Evolutionary conservation across 2,797 vertebrate species (phyloP).

Genomic region (Sitta carolinensis): DNA sequence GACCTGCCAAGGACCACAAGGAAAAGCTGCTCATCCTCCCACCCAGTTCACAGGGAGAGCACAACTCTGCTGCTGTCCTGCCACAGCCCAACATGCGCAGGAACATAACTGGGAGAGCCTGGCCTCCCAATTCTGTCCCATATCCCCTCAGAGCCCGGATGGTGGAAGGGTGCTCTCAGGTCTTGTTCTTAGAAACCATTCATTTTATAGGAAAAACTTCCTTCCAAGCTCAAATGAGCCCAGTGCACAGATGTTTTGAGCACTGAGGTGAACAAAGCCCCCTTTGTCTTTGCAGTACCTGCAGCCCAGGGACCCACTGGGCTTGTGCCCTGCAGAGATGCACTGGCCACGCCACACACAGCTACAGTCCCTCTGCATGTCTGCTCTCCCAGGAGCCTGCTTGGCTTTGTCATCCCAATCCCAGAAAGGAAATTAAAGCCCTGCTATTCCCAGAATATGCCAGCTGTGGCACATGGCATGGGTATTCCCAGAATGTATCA

Average conservation of each 20-base stretch:
- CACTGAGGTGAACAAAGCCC: neutral
- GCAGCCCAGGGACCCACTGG: neutral
- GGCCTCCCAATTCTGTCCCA: neutral
- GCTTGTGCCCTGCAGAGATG: neutral
- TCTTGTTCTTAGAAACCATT: neutral
- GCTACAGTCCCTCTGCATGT: accelerated
- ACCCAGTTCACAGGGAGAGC: neutral
- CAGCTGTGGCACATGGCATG: neutral
- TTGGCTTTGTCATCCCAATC: neutral
- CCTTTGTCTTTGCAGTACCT: neutral
- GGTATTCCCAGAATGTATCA: neutral
- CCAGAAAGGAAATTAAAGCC: neutral
- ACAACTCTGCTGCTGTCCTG: neutral
- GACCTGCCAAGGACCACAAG: constrained; percentile 73
- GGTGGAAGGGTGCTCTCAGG: too few relatives aligned
- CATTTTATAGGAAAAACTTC: neutral
- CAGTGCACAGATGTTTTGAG: neutral
- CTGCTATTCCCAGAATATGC: neutral
- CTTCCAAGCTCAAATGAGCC: neutral
- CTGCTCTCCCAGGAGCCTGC: neutral
- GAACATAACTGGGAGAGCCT: neutral
- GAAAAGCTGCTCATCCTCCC: neutral
- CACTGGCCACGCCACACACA: accelerated
- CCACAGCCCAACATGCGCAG: neutral
- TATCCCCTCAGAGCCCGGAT: neutral